Conservation (phyloP, 2,113 vertebrate genomes). For the Apteryx mantelli region DNA sequence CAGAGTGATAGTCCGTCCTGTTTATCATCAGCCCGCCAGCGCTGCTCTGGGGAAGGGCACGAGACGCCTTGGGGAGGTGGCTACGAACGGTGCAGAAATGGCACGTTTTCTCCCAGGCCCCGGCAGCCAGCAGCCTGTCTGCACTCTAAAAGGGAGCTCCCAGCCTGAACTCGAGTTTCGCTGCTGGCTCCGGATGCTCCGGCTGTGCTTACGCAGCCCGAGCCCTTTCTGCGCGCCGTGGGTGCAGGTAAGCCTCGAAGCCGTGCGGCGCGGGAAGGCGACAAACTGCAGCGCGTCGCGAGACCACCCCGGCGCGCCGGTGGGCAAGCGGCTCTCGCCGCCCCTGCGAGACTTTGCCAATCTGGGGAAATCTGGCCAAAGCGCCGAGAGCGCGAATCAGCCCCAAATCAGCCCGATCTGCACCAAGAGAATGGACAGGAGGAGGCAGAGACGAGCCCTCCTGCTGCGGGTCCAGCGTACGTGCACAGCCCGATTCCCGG, state of each 20-base stretch:
- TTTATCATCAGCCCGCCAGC: not conserved
- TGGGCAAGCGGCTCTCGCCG: not conserved
- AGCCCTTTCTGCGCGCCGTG: not conserved
- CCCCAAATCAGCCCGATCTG: not conserved
- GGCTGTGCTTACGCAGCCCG: not conserved
- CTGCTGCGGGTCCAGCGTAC: accelerated
- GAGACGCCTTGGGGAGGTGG: not conserved
- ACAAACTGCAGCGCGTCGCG: not conserved
- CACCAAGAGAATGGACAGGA: not conserved
- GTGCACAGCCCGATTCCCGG: not conserved
- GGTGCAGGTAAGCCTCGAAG: too few relatives aligned
- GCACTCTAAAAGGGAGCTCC: not conserved
- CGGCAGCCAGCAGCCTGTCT: accelerated
- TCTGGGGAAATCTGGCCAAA: not conserved
- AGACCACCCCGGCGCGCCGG: not conserved
- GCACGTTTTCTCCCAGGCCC: not conserved
- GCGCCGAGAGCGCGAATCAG: not conserved
- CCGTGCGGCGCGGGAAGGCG: not conserved
- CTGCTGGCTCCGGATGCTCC: not conserved
- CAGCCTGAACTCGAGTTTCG: not conserved
- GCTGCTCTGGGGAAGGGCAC: not conserved
- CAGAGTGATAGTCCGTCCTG: not conserved
- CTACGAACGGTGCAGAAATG: not conserved
- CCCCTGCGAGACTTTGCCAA: not conserved
- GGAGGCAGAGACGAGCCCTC: not conserved